Evolutionary conservation across 2,888 invertebrate species (phyloP), one percentile per base, ranked within the genome.

Genomic region (Cephus rjabovi): DNA sequence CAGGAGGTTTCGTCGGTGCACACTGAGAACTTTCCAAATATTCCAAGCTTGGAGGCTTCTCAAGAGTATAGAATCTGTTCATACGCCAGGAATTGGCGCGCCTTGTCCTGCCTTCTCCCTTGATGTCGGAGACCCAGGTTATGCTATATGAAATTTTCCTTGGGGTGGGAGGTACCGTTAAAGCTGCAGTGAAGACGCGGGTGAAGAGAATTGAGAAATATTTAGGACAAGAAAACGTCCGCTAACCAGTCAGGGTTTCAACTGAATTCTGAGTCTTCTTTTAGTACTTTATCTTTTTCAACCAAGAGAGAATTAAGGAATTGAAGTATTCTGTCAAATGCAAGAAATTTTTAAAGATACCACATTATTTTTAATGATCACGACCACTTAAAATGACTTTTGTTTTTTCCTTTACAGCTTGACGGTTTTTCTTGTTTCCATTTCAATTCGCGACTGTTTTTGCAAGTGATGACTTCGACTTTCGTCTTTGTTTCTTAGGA

Each of bases 281-380:
- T 56, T 56, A 23, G 9, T 9, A 40, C 40, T 40, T 23, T 15
- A 40, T 56, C 23, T 56, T 56, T 56, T 23, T 56, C 56, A 6
- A 23, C 23, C 56, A 23, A 56, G 56, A 56, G 23, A 56, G 23
- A 23, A 56, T 23, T 1, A 23, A 56, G 35, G 37, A 34, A 74
- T 12, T 74, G 30, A 37, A 70, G 74, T 77, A 37, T 70, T 70
- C n/a, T 11, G 31, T 70, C 23, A 71, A 77, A 31, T 15, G 70
- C 77, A 30, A 77, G 3, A 40, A 78, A 78, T 78, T 78, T 78
- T 76, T n/a, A 40, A n/a, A 11, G 73, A 73, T 73, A 78, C n/a
- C 34, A 31, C 68, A 76, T 76, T 78, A 73, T 71, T 69, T 77
- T 75, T 73, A 75, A 73, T 76, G 33, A 78, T 78, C 56, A 78